Evolutionary conservation across 2,797 vertebrate genomes (phyloP).

Genomic region (Pelodytes ibericus): DNA sequence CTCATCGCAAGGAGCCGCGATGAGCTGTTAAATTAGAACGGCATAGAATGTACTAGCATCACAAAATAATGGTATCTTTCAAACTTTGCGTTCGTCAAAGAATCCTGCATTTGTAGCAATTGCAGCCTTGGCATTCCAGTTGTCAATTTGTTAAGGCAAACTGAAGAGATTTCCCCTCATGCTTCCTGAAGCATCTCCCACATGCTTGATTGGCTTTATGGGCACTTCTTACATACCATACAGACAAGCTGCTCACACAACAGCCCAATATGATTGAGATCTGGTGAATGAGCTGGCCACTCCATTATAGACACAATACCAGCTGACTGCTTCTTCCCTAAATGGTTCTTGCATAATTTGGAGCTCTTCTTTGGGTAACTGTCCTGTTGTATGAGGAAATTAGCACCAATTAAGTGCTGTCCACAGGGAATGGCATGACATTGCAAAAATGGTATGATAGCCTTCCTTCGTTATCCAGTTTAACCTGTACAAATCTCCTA

Average conservation of each 20-base stretch:
- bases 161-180: not conserved
- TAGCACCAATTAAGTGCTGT: not conserved
- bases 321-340: not conserved
- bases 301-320: constrained; percentile 6
- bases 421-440: not conserved
- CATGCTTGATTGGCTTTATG: not conserved
- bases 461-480: no score
- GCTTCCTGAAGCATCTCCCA: not conserved
- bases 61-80: no score
- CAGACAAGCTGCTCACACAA: not conserved
- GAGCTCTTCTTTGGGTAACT: not conserved
- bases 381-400: not conserved
- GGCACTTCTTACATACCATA: not conserved
- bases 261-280: not conserved
- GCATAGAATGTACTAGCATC: no score
- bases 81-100: no score
- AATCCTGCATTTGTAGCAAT: no score
- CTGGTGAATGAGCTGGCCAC: not conserved
- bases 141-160: not conserved
- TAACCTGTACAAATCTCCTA: no score
- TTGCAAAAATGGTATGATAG: no score
- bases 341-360: not conserved
- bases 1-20: no score
- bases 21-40: no score
- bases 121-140: not conserved